Evolutionary conservation across 2,888 invertebrate genomes (phyloP).

Genomic region (Platycheirus albimanus): DNA sequence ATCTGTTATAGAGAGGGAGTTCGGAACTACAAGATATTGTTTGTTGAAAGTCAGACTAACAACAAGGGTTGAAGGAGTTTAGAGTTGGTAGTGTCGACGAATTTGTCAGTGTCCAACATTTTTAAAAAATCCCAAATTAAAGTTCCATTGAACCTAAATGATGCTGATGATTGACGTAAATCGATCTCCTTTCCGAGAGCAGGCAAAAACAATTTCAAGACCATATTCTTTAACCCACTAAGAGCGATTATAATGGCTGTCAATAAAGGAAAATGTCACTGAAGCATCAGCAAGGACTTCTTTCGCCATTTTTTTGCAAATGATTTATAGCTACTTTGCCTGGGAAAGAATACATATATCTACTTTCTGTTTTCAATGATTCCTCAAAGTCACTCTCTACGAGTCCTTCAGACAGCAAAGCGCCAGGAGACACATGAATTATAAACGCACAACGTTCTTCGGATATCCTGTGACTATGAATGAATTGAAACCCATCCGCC

Average conservation of each 20-base stretch:
- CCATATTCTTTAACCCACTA: conserved; percentile 38
- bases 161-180: neutral
- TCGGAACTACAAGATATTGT: too few relatives aligned
- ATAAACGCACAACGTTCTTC: conserved; percentile 26
- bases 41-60: too few relatives aligned
- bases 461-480: conserved; percentile 48
- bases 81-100: too few relatives aligned
- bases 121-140: too few relatives aligned
- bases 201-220: conserved; percentile 7
- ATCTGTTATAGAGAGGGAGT: too few relatives aligned
- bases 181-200: neutral
- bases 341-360: neutral
- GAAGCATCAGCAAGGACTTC: conserved; percentile 55
- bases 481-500: neutral
- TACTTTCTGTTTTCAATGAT: neutral
- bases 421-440: conserved; percentile 30
- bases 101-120: too few relatives aligned
- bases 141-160: too few relatives aligned
- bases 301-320: neutral
- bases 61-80: too few relatives aligned
- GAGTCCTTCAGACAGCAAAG: conserved; percentile 33
- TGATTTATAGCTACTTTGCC: conserved; percentile 7
- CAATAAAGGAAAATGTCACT: conserved; percentile 58
- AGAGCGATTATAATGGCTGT: conserved; percentile 50
- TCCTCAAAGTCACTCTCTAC: conserved; percentile 7